Base-by-base conservation (phyloP, 2,797 vertebrate species). In the Helostoma temminkii region DNA sequence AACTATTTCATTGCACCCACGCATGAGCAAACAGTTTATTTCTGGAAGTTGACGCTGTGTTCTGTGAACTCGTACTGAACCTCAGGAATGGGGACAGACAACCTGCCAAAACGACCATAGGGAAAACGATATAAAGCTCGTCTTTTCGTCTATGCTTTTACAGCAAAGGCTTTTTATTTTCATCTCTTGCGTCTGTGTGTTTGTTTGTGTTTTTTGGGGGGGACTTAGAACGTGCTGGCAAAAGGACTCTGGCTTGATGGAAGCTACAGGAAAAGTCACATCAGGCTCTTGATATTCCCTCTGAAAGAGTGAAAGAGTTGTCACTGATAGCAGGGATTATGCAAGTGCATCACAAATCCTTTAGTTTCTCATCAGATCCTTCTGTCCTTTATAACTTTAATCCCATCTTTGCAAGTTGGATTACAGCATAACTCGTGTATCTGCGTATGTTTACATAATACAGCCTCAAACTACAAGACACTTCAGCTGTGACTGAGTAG, bases 21-120 rank as follows among this genome's bases (percentile, higher is more conserved):
- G 83, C 89, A 91, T 92, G 90, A 93, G 92, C 92, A 92, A 91
- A 93, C 87, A 86, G 89, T 93, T 93, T 94, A 93, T 92, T 93
- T 93, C 87, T 93, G 92, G 90, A 90, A 82, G 80, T 88, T 75
- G 78, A 91, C 82, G 78, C 62, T 41, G 80, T 78, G 84, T 92
- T 91, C 89, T 78, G 83, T 92, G 88, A 92, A 93, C 91, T 93
- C 68, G 58, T 78, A 71, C 83, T 86, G 90, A 92, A 91, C 89
- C 87, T 91, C 82, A 87, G 90, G 90, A 91, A 93, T 88, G 89
- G 86, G 86, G 84, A 87, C 81, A 84, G 79, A 87, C 80, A 66
- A 78, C 75, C 70, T 87, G 90, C 85, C 88, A 90, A 78, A 84
- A 79, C 36, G 48, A 71, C 74, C 73, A 61, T 76, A 82, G 43